These are phyloP conservation scores for Nomada flava DNA, from an alignment of 2,888 invertebrate genomes.

Conservation along the genomic window DNA sequence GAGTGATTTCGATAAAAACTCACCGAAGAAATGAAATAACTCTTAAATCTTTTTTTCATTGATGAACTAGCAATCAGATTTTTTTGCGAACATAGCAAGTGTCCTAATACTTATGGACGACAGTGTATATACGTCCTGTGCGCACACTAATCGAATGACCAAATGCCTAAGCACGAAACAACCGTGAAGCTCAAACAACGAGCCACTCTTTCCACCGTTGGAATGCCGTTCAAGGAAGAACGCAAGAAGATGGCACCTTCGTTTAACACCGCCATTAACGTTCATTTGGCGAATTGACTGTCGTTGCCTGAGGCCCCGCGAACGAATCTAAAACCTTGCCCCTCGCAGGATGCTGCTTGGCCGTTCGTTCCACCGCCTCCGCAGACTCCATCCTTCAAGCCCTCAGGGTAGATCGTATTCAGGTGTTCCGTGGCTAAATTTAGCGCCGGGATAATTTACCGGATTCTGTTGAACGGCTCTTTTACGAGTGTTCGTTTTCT, in stretches of 20 bases:
- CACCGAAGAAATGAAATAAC: too few relatives aligned
- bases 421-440: constrained; percentile 62
- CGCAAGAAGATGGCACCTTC: constrained; percentile 35
- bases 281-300: constrained; percentile 64
- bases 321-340: constrained; percentile 17
- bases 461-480: constrained; percentile 54
- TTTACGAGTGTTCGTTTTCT: constrained; percentile 43
- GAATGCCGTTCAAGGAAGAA: constrained; percentile 75
- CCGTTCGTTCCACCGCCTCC: constrained; percentile 9
- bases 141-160: too few relatives aligned
- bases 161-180: neutral
- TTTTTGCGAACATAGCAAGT: too few relatives aligned
- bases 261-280: constrained; percentile 54
- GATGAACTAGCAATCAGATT: too few relatives aligned
- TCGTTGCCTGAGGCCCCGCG: constrained; percentile 15
- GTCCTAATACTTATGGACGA: too few relatives aligned
- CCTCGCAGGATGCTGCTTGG: neutral
- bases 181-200: constrained; percentile 72
- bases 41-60: too few relatives aligned
- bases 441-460: constrained; percentile 56
- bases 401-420: constrained; percentile 37
- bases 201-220: constrained; percentile 77
- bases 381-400: constrained; percentile 17
- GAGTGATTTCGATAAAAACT: too few relatives aligned
- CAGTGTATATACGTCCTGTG: too few relatives aligned